phyloP scores from a whole-genome alignment of 1,140 invertebrate species.

The Neoseiulus cucumeris region DNA sequence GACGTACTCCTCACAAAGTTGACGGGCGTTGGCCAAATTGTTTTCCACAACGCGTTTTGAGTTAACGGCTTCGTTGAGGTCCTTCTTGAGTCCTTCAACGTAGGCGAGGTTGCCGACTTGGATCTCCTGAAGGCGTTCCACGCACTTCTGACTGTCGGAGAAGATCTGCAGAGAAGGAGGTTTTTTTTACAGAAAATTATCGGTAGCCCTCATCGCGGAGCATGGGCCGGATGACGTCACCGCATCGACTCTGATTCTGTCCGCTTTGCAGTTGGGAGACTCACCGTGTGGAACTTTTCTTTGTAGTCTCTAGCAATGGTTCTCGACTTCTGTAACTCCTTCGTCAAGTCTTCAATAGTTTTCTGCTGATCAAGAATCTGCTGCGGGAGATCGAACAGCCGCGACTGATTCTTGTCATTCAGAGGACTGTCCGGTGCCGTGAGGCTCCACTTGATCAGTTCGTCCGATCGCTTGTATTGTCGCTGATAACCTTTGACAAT shows the following conservation, averaged over 20 bases:
- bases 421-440: neutral
- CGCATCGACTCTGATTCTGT: too few species aligned
- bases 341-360: neutral
- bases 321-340: neutral
- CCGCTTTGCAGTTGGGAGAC: too few species aligned
- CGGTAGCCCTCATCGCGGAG: too few species aligned
- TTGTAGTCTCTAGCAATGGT: slow-evolving; percentile 7
- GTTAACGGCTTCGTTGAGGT: neutral
- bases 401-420: neutral
- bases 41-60: neutral
- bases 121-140: neutral
- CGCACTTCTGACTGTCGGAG: slow-evolving; percentile 2
- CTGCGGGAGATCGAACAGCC: neutral
- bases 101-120: neutral
- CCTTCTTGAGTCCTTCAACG: slow-evolving; percentile 7
- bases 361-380: neutral
- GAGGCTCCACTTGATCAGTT: slow-evolving; percentile 1
- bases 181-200: too few species aligned
- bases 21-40: neutral
- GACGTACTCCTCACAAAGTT: slow-evolving; percentile 6
- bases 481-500: neutral
- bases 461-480: neutral
- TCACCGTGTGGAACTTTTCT: neutral
- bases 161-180: neutral
- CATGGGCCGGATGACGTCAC: too few species aligned